Conservation (phyloP, 2,113 vertebrate species). For the Neopipo cinnamomea region DNA sequence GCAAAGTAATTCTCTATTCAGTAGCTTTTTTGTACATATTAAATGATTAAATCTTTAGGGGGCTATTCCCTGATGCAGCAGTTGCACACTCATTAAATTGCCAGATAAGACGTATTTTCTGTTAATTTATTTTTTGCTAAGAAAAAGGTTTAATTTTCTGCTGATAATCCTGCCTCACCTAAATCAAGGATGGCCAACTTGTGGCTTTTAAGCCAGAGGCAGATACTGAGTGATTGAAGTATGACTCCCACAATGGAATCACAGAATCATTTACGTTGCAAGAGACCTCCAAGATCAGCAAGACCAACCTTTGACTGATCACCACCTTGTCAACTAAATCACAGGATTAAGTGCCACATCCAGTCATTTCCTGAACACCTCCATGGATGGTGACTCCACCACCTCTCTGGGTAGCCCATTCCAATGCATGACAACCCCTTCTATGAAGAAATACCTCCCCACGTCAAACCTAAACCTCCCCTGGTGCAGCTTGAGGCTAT, state of each 20-base stretch:
- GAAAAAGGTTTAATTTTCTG: constrained; percentile 25
- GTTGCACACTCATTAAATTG: constrained; percentile 66
- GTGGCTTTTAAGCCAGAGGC: background rate
- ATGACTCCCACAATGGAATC: background rate
- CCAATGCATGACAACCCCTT: background rate
- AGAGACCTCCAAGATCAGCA: background rate
- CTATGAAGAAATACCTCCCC: background rate
- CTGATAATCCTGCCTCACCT: constrained; percentile 30
- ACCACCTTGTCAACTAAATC: background rate
- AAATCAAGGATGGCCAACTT: background rate
- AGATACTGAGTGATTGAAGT: background rate
- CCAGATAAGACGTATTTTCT: constrained; percentile 43
- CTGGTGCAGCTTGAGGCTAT: background rate
- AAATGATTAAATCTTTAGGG: constrained; percentile 72
- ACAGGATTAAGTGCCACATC: background rate
- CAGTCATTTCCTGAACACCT: background rate
- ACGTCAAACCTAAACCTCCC: background rate
- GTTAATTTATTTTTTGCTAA: constrained; percentile 8
- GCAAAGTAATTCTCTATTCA: constrained; percentile 42
- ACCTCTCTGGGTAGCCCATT: background rate
- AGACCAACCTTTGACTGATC: background rate
- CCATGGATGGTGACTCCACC: background rate
- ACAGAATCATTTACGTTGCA: background rate
- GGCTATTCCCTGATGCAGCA: constrained; percentile 61
- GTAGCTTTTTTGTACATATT: constrained; percentile 58